phyloP scores from a whole-genome alignment of 2,113 vertebrate species.

The Pimephales promelas region DNA sequence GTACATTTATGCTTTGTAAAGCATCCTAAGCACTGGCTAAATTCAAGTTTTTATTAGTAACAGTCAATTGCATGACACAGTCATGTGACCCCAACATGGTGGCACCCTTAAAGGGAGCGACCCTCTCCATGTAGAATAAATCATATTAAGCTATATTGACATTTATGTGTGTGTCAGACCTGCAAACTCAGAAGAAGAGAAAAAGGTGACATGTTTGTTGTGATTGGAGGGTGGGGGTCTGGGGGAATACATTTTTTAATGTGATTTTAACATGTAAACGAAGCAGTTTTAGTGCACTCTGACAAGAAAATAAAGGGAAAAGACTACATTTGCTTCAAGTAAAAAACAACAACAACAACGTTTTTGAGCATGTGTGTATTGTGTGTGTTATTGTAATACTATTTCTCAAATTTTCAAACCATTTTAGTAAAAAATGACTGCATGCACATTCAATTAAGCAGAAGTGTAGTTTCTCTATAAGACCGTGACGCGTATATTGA shows the following conservation, averaged over 20 bases:
- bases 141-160: neutral
- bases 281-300: too few relatives aligned
- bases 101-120: too few relatives aligned
- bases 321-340: too few relatives aligned
- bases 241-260: too few relatives aligned
- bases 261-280: too few relatives aligned
- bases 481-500: neutral
- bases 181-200: too few relatives aligned
- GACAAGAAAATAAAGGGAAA: too few relatives aligned
- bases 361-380: neutral
- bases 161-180: too few relatives aligned
- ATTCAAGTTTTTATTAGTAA: neutral
- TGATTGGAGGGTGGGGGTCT: too few relatives aligned
- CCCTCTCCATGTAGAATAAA: neutral
- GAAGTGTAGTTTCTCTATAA: neutral
- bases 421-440: neutral
- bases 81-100: neutral
- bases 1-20: neutral
- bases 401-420: neutral
- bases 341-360: too few relatives aligned
- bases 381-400: neutral
- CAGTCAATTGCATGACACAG: neutral
- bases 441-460: neutral
- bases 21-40: neutral
- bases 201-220: too few relatives aligned